Conservation (phyloP, 2,113 vertebrate genomes). For the Psilopsiagon aurifrons region DNA sequence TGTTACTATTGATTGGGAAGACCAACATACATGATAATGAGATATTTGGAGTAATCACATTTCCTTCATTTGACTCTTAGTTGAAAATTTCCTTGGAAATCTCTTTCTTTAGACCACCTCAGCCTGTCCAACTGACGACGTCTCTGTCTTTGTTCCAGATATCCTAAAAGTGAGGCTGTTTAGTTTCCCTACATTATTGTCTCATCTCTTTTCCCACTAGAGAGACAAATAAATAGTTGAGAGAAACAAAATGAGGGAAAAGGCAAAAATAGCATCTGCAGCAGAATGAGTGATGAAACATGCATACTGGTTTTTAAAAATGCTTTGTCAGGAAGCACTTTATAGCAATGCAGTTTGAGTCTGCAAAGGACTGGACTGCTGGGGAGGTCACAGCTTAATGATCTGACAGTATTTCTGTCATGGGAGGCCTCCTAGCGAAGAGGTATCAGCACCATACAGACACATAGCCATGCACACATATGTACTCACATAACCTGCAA, state of each 20-base stretch:
- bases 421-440: not conserved
- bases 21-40: not conserved
- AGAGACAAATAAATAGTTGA: not conserved
- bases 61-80: not conserved
- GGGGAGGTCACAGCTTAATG: not conserved
- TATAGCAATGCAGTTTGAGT: no score
- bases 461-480: rapidly evolving
- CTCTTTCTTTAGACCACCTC: not conserved
- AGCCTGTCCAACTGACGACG: not conserved
- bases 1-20: not conserved
- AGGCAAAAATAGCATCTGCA: not conserved
- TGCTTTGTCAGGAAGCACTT: not conserved
- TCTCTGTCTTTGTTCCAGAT: not conserved
- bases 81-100: not conserved
- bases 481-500: not conserved
- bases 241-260: not conserved
- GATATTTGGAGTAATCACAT: not conserved
- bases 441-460: no score
- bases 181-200: not conserved
- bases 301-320: not conserved
- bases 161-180: not conserved
- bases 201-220: not conserved
- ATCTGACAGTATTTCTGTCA: not conserved
- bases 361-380: not conserved
- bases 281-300: not conserved